Conservation (phyloP, 1,140 invertebrate species). For the Periplaneta americana region DNA sequence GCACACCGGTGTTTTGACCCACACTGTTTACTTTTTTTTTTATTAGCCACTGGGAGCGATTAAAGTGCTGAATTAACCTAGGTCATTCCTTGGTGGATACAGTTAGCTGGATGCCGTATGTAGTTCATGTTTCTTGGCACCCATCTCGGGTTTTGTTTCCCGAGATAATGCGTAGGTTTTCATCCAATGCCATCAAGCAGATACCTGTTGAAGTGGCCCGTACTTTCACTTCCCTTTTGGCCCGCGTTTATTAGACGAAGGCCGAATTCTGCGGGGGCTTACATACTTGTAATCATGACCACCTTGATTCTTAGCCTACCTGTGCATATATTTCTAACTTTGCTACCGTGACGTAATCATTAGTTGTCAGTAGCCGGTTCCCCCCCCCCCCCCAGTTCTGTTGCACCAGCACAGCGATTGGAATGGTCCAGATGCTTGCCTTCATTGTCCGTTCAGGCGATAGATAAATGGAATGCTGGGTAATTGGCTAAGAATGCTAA, state of each 20-base stretch:
- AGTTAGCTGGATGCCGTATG: neutral
- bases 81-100: neutral
- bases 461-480: neutral
- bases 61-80: neutral
- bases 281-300: neutral
- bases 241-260: neutral
- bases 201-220: neutral
- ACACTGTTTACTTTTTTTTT: neutral
- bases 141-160: neutral
- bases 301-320: neutral
- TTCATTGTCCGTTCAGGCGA: neutral
- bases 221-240: neutral
- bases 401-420: neutral
- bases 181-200: neutral
- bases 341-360: neutral
- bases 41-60: too few relatives aligned
- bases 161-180: neutral
- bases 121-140: neutral
- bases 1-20: neutral
- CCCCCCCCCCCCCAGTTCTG: neutral
- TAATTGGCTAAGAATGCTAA: neutral
- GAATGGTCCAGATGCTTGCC: neutral
- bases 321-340: neutral
- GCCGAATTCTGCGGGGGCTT: neutral
- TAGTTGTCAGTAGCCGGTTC: neutral